Base-by-base conservation (phyloP, 2,888 invertebrate genomes). In the Hirtodrosophila confusa region DNA sequence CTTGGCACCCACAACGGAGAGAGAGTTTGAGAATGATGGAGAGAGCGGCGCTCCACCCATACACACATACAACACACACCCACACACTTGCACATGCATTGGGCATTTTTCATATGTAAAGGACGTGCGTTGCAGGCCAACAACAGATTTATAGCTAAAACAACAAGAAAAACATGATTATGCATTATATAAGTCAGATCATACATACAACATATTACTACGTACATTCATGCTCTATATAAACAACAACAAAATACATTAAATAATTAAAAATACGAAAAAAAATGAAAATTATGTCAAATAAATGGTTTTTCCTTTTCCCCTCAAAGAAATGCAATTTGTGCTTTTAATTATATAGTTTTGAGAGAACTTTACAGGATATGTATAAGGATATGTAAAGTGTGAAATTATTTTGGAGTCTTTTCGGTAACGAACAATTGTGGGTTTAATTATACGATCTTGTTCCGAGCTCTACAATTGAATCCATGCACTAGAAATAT, bases 261-360 rank as follows among this genome's bases (percentile, higher is more conserved):
- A 69, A 73, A 75, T 58, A 63, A 73, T 55, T 58, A 66, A 62
- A 73, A 61, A 70, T 58, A 67, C 51, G 44, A 60, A 70, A 66
- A 58, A 69, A 45, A 73, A 17, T 17, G 17, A 17, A 69, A 75
- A 86, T 73, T 78, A 85, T 83, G 80, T 88, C 79, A 88, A 86
- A 86, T 85, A 86, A 86, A 86, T 88, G 87, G 86, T 86, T 85
- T 86, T 88, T 88, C 88, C 85, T 88, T 86, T 85, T 86, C 80
- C 87, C 85, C 88, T 86, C 79, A 86, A 88, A 84, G 56, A 86
- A 78, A 69, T 40, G 2, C 31, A 43, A 54, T 23, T 45, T 54
- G 36, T 36, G 35, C 24, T 60, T 51, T 51, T 70, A n/a, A 48
- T 39, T 43, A 3, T 54, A 8, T 31, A 31, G 3, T 31, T 31